These are phyloP conservation scores for Hyla sarda DNA, from an alignment of 2,113 vertebrate species.

Conservation along the genomic window DNA sequence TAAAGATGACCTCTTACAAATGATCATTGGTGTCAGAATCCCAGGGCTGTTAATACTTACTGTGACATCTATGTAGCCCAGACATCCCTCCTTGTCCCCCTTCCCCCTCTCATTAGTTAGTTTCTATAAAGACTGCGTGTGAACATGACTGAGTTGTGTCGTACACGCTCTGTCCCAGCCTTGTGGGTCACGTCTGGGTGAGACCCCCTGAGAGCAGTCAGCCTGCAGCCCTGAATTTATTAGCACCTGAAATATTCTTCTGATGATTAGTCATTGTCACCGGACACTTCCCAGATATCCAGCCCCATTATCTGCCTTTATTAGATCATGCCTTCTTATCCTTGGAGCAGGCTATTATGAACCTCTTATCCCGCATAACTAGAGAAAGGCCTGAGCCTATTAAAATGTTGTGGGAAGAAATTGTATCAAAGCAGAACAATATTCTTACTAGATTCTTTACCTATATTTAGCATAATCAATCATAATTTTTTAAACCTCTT, in stretches of 20 bases:
- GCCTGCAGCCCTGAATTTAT: constrained; percentile 76
- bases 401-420: neutral
- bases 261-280: constrained; percentile 51
- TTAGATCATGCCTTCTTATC: constrained; percentile 34
- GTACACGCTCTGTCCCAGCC: constrained; percentile 62
- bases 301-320: constrained; percentile 42
- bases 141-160: constrained; percentile 53
- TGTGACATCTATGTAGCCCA: constrained; percentile 14
- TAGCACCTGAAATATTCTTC: constrained; percentile 59
- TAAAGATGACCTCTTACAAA: constrained; percentile 22
- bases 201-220: constrained; percentile 71
- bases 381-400: neutral
- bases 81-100: neutral
- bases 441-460: too few relatives aligned
- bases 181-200: constrained; percentile 83
- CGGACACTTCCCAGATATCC: constrained; percentile 19
- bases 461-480: too few relatives aligned
- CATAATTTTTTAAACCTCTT: too few relatives aligned
- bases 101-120: constrained; percentile 44
- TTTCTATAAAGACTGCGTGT: constrained; percentile 59
- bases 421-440: neutral
- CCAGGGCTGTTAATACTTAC: constrained; percentile 20
- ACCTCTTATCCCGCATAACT: neutral
- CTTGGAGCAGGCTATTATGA: constrained; percentile 1
- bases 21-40: neutral